Evolutionary conservation across 2,113 vertebrate genomes (phyloP).

Genomic region (Clarias magur): DNA sequence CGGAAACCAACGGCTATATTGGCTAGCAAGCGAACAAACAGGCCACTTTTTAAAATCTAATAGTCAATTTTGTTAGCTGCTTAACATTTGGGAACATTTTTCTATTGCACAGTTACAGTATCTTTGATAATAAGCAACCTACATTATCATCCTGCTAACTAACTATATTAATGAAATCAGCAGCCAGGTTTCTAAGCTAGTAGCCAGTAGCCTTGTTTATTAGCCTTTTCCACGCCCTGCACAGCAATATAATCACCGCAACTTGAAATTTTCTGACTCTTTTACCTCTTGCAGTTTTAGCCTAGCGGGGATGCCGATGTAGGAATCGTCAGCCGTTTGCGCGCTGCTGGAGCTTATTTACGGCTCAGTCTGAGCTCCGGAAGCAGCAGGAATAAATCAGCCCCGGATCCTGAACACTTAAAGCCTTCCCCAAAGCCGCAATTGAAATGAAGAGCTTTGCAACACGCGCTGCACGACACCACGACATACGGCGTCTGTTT

Average conservation of each 20-base stretch:
- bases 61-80: background rate
- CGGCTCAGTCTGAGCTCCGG: constrained; percentile 8
- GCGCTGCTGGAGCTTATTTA: constrained; percentile 3
- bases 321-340: background rate
- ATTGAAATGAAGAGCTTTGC: constrained; percentile 14
- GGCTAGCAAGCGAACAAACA: no score
- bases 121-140: background rate
- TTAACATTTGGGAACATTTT: background rate
- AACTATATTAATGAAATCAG: background rate
- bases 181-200: background rate
- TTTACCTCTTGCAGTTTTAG: background rate
- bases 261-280: background rate
- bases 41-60: background rate
- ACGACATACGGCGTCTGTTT: background rate
- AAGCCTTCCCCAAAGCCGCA: background rate
- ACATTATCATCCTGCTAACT: no score
- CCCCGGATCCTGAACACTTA: background rate
- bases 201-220: background rate
- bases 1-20: background rate
- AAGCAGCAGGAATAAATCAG: constrained; percentile 20
- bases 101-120: background rate
- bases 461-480: background rate
- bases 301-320: background rate
- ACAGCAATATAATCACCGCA: background rate
- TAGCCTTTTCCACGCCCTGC: background rate